These are phyloP conservation scores for Trinorchestia longiramus DNA, from an alignment of 1,140 invertebrate genomes.

Conservation along the genomic window DNA sequence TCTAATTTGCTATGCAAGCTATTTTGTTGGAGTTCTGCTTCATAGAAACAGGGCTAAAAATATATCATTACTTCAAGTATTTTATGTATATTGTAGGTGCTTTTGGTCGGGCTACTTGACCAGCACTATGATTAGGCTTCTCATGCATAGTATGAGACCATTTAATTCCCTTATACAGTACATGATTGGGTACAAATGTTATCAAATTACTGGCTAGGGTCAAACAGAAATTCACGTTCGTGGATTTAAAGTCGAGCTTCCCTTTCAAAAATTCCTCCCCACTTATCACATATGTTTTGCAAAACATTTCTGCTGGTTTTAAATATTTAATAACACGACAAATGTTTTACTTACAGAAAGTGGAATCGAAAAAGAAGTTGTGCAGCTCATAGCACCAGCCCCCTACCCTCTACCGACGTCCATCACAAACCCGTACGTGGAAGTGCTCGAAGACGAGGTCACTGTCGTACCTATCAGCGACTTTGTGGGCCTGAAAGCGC, in stretches of 20 bases:
- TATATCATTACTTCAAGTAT: too few species aligned
- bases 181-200: too few species aligned
- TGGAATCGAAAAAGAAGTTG: not conserved
- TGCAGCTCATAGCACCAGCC: conserved; percentile 9
- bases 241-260: not conserved
- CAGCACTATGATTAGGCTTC: too few species aligned
- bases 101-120: too few species aligned
- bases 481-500: not conserved
- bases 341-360: not conserved
- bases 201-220: too few species aligned
- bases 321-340: not conserved
- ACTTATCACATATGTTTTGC: not conserved
- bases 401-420: not conserved
- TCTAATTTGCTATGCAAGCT: too few species aligned
- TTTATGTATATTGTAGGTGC: too few species aligned
- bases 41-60: too few species aligned
- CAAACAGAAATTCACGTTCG: too few species aligned
- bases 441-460: conserved; percentile 1
- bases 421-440: not conserved
- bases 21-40: too few species aligned
- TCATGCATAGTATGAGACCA: too few species aligned
- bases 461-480: not conserved
- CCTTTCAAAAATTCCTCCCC: not conserved
- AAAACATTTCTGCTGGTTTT: not conserved
- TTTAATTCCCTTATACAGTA: too few species aligned